phyloP scores from a whole-genome alignment of 2,797 vertebrate genomes.

The Pangasius sanitwongsei region DNA sequence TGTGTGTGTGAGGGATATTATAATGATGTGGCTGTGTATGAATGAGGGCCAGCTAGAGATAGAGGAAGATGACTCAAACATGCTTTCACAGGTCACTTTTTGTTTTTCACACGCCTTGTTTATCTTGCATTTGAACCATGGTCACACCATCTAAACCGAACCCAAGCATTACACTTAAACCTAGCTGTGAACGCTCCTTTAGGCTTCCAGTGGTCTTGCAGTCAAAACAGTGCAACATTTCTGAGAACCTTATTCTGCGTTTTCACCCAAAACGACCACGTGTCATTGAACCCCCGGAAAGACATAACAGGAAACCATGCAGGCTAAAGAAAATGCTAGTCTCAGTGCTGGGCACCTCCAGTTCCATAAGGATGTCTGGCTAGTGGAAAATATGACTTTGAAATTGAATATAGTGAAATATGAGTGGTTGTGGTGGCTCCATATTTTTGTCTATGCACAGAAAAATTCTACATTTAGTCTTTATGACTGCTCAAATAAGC shows the following conservation, averaged over 20 bases:
- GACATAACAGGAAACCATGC: conserved; percentile 39
- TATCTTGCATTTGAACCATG: conserved; percentile 6
- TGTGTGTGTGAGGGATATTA: conserved; percentile 29
- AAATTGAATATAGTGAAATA: conserved; percentile 14
- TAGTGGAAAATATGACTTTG: conserved; percentile 2
- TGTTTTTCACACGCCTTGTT: neutral
- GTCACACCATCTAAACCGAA: neutral
- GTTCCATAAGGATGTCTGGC: conserved; percentile 5
- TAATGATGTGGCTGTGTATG: conserved; percentile 40
- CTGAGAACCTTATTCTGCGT: conserved; percentile 6
- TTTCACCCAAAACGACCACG: neutral
- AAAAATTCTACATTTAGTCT: neutral
- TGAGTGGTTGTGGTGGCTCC: neutral
- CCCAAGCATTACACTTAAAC: neutral
- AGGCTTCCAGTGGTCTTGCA: conserved; percentile 16
- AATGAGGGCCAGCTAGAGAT: neutral
- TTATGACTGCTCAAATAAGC: neutral
- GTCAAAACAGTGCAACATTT: conserved; percentile 38
- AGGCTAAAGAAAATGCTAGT: conserved; percentile 18
- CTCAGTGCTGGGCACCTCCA: neutral
- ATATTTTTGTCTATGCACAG: neutral
- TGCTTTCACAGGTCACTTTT: conserved; percentile 19
- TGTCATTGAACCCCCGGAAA: conserved; percentile 3
- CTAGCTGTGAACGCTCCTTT: neutral
- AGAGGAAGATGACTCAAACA: conserved; percentile 22